Evolutionary conservation across 2,113 vertebrate species (phyloP).

Genomic region (Phocoena phocoena): DNA sequence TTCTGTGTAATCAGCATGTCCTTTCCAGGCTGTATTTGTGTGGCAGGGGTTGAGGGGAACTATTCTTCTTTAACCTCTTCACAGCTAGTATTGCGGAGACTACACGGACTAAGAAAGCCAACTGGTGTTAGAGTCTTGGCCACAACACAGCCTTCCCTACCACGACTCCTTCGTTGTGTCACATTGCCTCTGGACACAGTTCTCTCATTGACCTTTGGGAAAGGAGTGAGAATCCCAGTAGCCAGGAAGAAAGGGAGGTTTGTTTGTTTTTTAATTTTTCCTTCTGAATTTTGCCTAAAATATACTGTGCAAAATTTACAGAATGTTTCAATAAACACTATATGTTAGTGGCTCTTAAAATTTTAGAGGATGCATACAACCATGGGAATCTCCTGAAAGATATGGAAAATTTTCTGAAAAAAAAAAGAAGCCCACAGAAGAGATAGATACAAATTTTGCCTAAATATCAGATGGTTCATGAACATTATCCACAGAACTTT

Average conservation of each 20-base stretch:
- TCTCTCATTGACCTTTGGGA: neutral
- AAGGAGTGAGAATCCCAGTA: neutral
- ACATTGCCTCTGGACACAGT: rapidly evolving
- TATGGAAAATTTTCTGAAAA: neutral
- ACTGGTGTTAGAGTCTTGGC: neutral
- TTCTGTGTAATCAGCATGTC: neutral
- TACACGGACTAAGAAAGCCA: neutral
- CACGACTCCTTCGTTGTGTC: rapidly evolving
- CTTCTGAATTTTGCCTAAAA: neutral
- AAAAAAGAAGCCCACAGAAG: neutral
- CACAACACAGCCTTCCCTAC: neutral
- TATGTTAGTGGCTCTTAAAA: neutral
- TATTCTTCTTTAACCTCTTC: neutral
- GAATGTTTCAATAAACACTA: neutral
- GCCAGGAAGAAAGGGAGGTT: neutral
- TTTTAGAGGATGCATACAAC: neutral
- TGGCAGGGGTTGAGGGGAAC: rapidly evolving
- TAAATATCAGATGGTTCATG: neutral
- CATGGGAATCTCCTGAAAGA: neutral
- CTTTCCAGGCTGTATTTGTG: neutral
- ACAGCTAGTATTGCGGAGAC: neutral
- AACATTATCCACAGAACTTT: neutral
- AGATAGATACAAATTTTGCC: neutral
- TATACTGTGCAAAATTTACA: neutral
- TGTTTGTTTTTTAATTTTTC: neutral